A percentile compares a stretch with the other conserved stretches of the same genome.
phyloP scores from a whole-genome alignment of 2,888 invertebrate species.

The Drosophila borealis region DNA sequence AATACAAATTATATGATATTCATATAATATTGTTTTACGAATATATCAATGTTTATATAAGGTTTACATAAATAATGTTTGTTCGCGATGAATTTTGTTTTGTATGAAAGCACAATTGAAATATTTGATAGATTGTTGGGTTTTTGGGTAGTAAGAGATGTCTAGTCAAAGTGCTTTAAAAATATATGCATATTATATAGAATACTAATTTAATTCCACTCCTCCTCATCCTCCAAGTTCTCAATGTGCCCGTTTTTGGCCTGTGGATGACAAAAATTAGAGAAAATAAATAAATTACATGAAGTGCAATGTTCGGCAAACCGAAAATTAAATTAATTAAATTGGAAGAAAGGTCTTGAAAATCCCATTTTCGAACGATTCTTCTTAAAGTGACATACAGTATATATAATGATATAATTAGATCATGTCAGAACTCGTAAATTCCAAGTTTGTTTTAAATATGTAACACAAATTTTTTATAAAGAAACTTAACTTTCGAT shows the following conservation, averaged over 20 bases:
- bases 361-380: too few relatives aligned
- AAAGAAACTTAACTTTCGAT: too few relatives aligned
- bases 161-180: neutral
- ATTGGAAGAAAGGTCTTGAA: too few relatives aligned
- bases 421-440: too few relatives aligned
- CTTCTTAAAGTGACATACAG: too few relatives aligned
- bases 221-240: constrained; percentile 66
- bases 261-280: constrained; percentile 8
- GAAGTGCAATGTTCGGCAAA: too few relatives aligned
- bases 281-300: neutral
- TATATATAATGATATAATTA: too few relatives aligned
- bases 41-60: neutral
- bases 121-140: neutral
- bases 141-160: neutral
- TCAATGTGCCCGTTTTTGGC: constrained; percentile 37
- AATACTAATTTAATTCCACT: constrained; percentile 53
- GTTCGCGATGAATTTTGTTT: neutral
- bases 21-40: neutral
- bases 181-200: neutral
- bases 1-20: neutral
- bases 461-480: too few relatives aligned
- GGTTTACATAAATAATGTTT: neutral
- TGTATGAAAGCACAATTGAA: neutral
- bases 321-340: too few relatives aligned
- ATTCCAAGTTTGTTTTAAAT: too few relatives aligned